Conservation (phyloP, 2,888 invertebrate species). For the Tachina lurida region DNA sequence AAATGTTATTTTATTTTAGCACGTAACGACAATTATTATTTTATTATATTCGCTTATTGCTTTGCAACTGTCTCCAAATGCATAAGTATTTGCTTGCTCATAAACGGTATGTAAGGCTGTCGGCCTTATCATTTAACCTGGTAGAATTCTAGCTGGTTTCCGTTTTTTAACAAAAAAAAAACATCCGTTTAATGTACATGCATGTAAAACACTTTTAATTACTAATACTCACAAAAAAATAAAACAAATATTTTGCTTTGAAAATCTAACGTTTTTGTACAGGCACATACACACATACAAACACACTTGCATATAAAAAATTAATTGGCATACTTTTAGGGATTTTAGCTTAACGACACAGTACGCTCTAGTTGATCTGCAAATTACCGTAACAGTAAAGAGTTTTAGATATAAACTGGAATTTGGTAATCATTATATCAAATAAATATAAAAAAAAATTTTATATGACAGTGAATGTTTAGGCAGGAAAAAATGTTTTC, state of each 20-base stretch:
- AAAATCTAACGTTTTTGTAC: background rate
- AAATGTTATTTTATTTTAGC: slow-evolving; percentile 46
- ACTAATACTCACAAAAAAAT: background rate
- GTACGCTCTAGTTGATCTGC: slow-evolving; percentile 10
- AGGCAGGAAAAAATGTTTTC: too few relatives aligned
- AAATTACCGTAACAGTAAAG: background rate
- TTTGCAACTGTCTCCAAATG: slow-evolving; percentile 4
- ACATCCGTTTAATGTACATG: background rate
- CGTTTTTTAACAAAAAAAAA: background rate
- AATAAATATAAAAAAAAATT: too few relatives aligned
- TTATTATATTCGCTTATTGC: slow-evolving; percentile 4
- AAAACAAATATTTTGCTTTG: background rate
- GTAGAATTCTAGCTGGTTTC: background rate
- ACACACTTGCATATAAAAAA: background rate
- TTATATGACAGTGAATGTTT: too few relatives aligned
- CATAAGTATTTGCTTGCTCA: background rate
- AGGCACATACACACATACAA: too few relatives aligned
- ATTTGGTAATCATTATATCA: too few relatives aligned
- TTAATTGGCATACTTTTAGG: slow-evolving; percentile 39
- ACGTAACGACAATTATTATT: slow-evolving; percentile 48
- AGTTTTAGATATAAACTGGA: too few relatives aligned
- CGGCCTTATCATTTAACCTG: slow-evolving; percentile 12
- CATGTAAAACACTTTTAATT: slow-evolving; percentile 4
- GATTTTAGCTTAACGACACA: background rate
- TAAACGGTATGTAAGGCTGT: background rate